phyloP scores from a whole-genome alignment of 2,113 vertebrate species.

The Clupea harengus region DNA sequence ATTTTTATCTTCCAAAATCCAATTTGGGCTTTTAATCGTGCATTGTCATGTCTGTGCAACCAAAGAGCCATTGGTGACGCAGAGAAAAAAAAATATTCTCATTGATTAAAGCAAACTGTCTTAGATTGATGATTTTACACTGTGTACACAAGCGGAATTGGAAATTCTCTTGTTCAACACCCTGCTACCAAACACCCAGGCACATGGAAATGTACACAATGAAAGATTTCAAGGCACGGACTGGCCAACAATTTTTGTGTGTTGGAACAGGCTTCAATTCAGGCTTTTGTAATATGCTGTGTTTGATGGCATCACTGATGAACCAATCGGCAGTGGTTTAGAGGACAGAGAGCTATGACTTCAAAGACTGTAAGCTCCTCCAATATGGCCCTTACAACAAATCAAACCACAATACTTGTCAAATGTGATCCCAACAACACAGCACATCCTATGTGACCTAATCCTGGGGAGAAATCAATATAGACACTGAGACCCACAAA shows the following conservation, averaged over 20 bases:
- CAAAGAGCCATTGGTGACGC: conserved; percentile 55
- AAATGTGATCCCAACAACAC: conserved; percentile 5
- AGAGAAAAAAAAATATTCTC: conserved; percentile 69
- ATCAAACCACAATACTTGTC: conserved; percentile 10
- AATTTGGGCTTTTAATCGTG: conserved; percentile 68
- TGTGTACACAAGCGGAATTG: conserved; percentile 63
- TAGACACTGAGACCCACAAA: not conserved
- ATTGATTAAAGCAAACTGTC: conserved; percentile 55
- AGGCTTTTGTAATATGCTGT: not conserved
- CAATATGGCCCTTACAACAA: conserved; percentile 9
- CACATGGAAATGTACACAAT: conserved; percentile 48
- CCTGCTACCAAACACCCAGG: conserved; percentile 33
- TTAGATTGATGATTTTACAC: conserved; percentile 51
- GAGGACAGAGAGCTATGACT: not conserved
- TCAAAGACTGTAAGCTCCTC: conserved; percentile 8
- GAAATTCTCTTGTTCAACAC: conserved; percentile 48
- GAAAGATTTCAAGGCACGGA: conserved; percentile 18
- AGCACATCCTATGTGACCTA: not conserved
- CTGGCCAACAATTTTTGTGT: not conserved
- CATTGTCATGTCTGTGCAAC: conserved; percentile 63
- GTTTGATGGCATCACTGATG: not conserved
- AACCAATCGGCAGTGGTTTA: not conserved
- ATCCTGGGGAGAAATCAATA: conserved; percentile 15
- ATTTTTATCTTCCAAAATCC: conserved; percentile 56
- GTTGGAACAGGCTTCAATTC: not conserved